phyloP scores from a whole-genome alignment of 2,797 vertebrate genomes.

The Chloroceryle amazona region DNA sequence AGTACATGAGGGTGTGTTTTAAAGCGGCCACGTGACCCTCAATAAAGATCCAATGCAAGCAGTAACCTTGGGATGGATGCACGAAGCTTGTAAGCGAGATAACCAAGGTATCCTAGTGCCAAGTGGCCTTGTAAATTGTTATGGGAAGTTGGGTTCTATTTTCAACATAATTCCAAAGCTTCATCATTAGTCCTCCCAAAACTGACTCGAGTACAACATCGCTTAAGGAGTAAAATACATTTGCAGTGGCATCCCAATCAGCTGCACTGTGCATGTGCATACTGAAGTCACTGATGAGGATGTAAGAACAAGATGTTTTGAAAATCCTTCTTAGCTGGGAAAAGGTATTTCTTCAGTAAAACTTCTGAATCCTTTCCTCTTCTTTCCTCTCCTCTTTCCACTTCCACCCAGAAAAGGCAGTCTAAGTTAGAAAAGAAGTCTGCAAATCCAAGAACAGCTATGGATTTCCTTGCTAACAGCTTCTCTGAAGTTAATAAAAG shows the following conservation, averaged over 20 bases:
- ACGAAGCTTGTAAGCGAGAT: not conserved
- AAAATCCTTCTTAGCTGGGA: not conserved
- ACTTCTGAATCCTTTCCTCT: not conserved
- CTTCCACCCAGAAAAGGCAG: not conserved
- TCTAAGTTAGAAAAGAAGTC: not conserved
- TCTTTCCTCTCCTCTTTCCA: not conserved
- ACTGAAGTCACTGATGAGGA: not conserved
- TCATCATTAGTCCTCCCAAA: not conserved
- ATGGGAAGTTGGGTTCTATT: not conserved
- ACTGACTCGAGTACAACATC: not conserved
- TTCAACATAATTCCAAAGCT: not conserved
- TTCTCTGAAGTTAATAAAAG: not conserved
- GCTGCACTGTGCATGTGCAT: not conserved
- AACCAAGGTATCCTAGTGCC: not conserved
- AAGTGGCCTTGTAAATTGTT: not conserved
- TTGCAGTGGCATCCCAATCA: not conserved
- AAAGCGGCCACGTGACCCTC: not conserved
- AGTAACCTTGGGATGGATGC: not conserved
- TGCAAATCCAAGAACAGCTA: not conserved
- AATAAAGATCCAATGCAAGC: not conserved
- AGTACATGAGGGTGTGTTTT: not conserved
- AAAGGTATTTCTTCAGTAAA: not conserved
- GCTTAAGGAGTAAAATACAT: not conserved
- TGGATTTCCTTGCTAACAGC: not conserved
- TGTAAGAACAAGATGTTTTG: not conserved